phyloP scores from a whole-genome alignment of 2,113 vertebrate species.

The Delphinus delphis region DNA sequence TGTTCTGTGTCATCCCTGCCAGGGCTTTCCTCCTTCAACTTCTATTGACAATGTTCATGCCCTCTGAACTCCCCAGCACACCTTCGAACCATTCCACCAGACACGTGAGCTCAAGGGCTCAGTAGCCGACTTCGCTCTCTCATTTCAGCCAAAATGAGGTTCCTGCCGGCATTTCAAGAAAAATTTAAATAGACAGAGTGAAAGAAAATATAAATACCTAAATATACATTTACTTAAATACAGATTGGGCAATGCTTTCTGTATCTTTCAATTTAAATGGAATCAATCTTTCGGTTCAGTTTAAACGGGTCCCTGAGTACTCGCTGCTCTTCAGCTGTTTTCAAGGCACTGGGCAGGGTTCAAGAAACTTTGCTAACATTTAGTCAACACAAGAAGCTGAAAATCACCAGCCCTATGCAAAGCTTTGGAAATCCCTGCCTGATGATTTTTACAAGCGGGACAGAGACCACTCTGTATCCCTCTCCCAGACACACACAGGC shows the following conservation, averaged over 20 bases:
- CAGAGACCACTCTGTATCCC: fast-evolving
- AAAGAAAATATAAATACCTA: background rate
- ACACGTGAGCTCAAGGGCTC: background rate
- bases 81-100: background rate
- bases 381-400: background rate
- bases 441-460: background rate
- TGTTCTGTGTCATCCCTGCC: background rate
- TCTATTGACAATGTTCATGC: background rate
- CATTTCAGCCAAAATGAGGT: background rate
- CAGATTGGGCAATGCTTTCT: background rate
- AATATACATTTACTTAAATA: background rate
- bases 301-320: background rate
- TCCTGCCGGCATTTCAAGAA: background rate
- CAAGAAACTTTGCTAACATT: background rate
- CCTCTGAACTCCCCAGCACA: background rate
- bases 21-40: background rate
- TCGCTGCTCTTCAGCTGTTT: background rate
- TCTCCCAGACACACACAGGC: background rate
- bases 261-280: background rate
- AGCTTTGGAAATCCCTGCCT: background rate
- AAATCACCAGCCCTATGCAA: background rate
- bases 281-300: background rate
- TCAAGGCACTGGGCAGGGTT: background rate
- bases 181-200: background rate
- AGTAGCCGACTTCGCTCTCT: background rate